These are phyloP conservation scores for Boloria selene DNA, from an alignment of 2,888 invertebrate species.

Conservation along the genomic window DNA sequence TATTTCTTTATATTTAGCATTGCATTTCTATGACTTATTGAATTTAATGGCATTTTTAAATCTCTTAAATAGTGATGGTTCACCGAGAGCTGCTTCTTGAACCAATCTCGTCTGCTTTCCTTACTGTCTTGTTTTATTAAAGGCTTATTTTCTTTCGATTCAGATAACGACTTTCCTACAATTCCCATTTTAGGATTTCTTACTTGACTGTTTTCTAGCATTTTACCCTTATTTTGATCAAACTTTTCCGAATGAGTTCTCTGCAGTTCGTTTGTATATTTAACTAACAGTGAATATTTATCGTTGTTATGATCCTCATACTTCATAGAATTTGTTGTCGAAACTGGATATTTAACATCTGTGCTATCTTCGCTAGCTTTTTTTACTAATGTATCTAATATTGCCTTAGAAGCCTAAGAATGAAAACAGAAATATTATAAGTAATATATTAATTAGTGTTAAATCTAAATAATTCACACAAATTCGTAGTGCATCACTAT, in stretches of 20 bases:
- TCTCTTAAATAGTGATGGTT: conserved; percentile 88
- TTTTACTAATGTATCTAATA: conserved; percentile 81
- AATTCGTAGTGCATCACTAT: no score
- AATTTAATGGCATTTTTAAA: conserved; percentile 88
- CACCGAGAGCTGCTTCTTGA: conserved; percentile 76
- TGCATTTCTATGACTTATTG: conserved; percentile 93
- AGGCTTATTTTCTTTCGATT: conserved; percentile 63
- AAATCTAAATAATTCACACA: no score
- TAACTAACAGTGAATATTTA: conserved; percentile 57
- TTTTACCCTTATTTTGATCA: conserved; percentile 48
- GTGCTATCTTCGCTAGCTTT: conserved; percentile 52
- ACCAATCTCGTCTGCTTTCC: conserved; percentile 72
- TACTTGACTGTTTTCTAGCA: conserved; percentile 54
- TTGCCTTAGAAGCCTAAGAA: conserved; percentile 84
- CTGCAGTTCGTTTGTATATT: conserved; percentile 55
- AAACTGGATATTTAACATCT: conserved; percentile 57
- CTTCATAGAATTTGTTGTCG: conserved; percentile 42
- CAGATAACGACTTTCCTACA: conserved; percentile 58
- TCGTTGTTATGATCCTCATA: conserved; percentile 41
- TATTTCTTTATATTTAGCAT: conserved; percentile 92
- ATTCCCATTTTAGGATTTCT: conserved; percentile 53
- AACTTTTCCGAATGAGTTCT: conserved; percentile 66
- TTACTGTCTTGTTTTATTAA: conserved; percentile 67
- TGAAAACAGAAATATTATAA: no score
- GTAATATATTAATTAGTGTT: no score